Conservation (phyloP, 2,113 vertebrate species). For the Mormyrus iriodes region DNA sequence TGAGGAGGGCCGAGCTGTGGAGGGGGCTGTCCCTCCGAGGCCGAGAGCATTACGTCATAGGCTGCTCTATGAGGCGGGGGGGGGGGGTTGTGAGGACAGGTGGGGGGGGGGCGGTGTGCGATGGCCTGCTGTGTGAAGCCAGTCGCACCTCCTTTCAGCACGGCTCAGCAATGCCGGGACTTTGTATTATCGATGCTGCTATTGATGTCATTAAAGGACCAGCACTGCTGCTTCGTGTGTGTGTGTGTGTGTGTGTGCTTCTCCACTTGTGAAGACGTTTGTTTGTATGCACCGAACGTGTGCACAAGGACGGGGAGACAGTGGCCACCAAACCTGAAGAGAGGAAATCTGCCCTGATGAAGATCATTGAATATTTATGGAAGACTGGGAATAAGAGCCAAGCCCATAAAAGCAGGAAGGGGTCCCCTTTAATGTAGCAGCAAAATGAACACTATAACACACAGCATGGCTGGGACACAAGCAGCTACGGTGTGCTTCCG, state of each 20-base stretch:
- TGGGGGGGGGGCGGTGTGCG: not conserved
- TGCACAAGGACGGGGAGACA: not conserved
- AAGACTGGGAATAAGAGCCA: not conserved
- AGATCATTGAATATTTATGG: not conserved
- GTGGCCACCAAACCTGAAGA: not conserved
- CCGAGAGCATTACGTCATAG: not conserved
- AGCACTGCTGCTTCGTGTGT: not conserved
- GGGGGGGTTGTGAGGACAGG: not conserved
- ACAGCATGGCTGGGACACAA: not conserved
- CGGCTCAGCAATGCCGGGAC: not conserved
- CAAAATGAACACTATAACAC: not conserved
- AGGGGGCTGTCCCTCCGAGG: not conserved
- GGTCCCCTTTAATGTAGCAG: not conserved
- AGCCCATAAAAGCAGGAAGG: not conserved
- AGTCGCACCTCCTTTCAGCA: not conserved
- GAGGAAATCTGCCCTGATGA: not conserved
- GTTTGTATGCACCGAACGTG: no score
- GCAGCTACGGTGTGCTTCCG: not conserved
- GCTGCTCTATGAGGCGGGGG: not conserved
- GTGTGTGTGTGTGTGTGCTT: not conserved
- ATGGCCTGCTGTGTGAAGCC: not conserved
- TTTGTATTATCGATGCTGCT: not conserved
- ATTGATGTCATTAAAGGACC: not conserved
- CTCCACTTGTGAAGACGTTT: not conserved
- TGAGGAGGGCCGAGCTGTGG: not conserved